phyloP scores from a whole-genome alignment of 2,888 invertebrate genomes.

The Tetrapedia diversipes region DNA sequence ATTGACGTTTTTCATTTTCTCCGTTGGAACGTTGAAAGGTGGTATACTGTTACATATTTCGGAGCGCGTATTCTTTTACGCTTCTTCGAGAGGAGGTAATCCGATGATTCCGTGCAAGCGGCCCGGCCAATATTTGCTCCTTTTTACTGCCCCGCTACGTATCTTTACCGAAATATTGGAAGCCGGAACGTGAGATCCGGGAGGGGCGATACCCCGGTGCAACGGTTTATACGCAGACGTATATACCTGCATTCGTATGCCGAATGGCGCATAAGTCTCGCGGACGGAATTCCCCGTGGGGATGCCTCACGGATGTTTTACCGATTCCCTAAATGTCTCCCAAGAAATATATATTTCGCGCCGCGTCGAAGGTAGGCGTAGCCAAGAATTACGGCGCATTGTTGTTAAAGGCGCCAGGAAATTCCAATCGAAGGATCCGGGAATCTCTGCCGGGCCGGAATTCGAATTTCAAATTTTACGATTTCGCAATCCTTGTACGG shows the following conservation, averaged over 20 bases:
- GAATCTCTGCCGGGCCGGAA: slow-evolving; percentile 13
- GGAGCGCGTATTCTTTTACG: slow-evolving; percentile 20
- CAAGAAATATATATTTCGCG: slow-evolving; percentile 35
- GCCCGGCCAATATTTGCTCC: slow-evolving; percentile 36
- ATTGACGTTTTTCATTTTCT: slow-evolving; percentile 1
- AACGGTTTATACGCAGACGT: slow-evolving; percentile 46
- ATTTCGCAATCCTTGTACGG: background rate
- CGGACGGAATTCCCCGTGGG: slow-evolving; percentile 52
- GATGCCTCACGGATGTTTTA: slow-evolving; percentile 47
- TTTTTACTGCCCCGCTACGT: slow-evolving; percentile 32
- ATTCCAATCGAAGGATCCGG: slow-evolving; percentile 10
- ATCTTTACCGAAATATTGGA: slow-evolving; percentile 55
- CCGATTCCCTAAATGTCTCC: slow-evolving; percentile 53
- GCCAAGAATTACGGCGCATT: slow-evolving; percentile 22
- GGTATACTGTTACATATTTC: slow-evolving; percentile 18
- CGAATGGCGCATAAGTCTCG: slow-evolving; percentile 51
- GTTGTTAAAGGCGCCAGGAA: slow-evolving; percentile 15
- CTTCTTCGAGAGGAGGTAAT: slow-evolving; percentile 28
- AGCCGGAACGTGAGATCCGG: slow-evolving; percentile 44
- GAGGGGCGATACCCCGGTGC: slow-evolving; percentile 34
- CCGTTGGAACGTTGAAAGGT: background rate
- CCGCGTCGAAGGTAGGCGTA: slow-evolving; percentile 22
- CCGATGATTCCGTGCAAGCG: slow-evolving; percentile 41
- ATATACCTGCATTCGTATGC: slow-evolving; percentile 55
- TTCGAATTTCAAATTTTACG: slow-evolving; percentile 45